Conservation (phyloP, 2,797 vertebrate genomes). For the Aldrovandia affinis region DNA sequence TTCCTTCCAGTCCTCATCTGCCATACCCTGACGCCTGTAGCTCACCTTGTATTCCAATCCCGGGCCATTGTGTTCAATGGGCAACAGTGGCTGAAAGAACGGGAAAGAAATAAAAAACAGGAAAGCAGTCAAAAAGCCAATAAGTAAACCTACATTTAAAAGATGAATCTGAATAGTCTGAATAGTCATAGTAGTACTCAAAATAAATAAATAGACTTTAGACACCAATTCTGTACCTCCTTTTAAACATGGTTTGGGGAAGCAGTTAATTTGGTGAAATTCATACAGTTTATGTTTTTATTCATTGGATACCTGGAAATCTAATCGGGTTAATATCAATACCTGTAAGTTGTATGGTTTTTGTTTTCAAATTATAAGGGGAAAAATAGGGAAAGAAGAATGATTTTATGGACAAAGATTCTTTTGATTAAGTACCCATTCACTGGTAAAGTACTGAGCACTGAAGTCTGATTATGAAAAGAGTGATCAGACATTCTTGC, state of each 20-base stretch:
- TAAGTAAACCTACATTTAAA: neutral
- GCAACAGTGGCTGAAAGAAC: conserved; percentile 79
- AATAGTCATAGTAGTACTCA: too few relatives aligned
- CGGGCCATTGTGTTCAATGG: conserved; percentile 86
- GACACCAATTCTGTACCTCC: neutral
- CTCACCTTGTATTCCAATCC: conserved; percentile 92
- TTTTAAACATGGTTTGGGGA: neutral
- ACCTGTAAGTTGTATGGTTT: neutral
- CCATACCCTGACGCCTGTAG: conserved; percentile 79
- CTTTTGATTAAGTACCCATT: too few relatives aligned
- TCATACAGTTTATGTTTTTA: neutral
- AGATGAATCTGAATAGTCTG: neutral
- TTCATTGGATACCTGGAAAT: neutral
- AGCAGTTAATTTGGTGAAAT: neutral
- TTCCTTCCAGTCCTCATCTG: conserved; percentile 83
- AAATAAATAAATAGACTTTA: too few relatives aligned
- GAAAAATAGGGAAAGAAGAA: too few relatives aligned
- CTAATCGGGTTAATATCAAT: neutral
- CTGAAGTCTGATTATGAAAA: conserved; percentile 32
- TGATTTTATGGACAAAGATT: too few relatives aligned
- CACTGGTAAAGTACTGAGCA: neutral
- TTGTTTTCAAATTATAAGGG: neutral
- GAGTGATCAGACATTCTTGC: conserved; percentile 53
- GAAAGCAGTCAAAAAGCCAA: conserved; percentile 17
- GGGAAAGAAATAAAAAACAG: neutral